Percentiles rank a stretch among this genome's conserved stretches.
These are phyloP conservation scores for Porites lutea DNA, from an alignment of 64 coral and sea anemone genomes.

Conservation along the genomic window DNA sequence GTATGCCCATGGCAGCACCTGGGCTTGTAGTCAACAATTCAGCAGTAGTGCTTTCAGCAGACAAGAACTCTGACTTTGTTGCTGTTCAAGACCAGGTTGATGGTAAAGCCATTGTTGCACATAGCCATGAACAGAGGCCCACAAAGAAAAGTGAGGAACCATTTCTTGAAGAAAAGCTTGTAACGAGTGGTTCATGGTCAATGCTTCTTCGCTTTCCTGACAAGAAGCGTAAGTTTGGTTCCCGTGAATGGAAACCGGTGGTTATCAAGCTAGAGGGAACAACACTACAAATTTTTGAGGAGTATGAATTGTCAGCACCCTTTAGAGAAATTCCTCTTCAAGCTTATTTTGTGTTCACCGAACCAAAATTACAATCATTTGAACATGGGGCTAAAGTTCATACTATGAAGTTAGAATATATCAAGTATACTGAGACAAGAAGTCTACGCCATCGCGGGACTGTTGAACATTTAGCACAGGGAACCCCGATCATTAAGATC, in stretches of 20 bases:
- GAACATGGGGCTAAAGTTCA: constrained; percentile 84
- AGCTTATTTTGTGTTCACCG: constrained; percentile 88
- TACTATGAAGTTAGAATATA: constrained; percentile 87
- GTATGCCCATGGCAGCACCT: not conserved
- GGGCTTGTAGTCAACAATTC: not conserved
- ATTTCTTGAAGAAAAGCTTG: constrained; percentile 17
- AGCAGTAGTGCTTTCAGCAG: not conserved
- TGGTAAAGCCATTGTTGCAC: not conserved
- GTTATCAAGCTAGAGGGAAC: constrained; percentile 92
- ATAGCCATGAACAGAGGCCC: not conserved
- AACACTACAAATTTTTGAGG: constrained; percentile 90
- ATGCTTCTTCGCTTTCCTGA: constrained; percentile 94
- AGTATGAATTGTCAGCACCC: constrained; percentile 94
- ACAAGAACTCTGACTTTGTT: not conserved
- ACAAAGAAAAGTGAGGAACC: constrained; percentile 24
- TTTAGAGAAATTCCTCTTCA: constrained; percentile 97
- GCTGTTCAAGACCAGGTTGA: constrained; percentile 13
- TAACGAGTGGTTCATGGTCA: constrained; percentile 81
- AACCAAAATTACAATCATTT: constrained; percentile 58
- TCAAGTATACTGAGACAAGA: constrained; percentile 92
- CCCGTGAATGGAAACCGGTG: constrained; percentile 90
- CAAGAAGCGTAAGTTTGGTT: constrained; percentile 84
- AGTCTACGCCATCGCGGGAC: constrained; percentile 78
- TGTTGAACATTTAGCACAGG: constrained; percentile 83
- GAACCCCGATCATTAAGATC: constrained; percentile 93